Evolutionary conservation across 2,888 invertebrate genomes (phyloP).

Genomic region (Netelia virgata): DNA sequence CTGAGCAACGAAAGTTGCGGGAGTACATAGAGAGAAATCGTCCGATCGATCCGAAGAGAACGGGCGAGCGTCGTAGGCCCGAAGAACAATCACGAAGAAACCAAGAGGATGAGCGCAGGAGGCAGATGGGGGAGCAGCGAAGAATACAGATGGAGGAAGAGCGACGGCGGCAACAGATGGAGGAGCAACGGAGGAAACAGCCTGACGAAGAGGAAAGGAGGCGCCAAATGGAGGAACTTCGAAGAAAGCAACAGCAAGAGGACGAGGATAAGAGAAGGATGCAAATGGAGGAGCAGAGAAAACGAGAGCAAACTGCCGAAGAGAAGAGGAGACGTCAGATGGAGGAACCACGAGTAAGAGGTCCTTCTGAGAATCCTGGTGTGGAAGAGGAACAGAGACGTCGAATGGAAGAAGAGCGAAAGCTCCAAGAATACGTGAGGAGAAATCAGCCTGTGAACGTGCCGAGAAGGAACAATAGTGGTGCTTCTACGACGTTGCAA

Average conservation of each 20-base stretch:
- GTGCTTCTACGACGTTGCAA: slow-evolving; percentile 30
- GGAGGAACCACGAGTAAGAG: slow-evolving; percentile 45
- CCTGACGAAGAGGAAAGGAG: slow-evolving; percentile 26
- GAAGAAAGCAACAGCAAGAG: slow-evolving; percentile 24
- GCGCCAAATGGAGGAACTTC: slow-evolving; percentile 28
- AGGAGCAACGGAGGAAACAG: slow-evolving; percentile 47
- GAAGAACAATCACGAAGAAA: slow-evolving; percentile 35
- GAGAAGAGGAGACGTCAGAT: slow-evolving; percentile 52
- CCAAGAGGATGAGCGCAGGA: slow-evolving; percentile 37
- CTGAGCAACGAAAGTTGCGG: slow-evolving; percentile 59
- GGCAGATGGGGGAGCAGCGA: slow-evolving; percentile 33
- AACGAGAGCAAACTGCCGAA: slow-evolving; percentile 10
- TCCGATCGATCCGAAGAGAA: slow-evolving; percentile 69
- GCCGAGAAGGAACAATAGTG: slow-evolving; percentile 54
- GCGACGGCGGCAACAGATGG: slow-evolving; percentile 44
- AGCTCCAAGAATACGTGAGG: slow-evolving; percentile 76
- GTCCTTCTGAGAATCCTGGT: slow-evolving; percentile 39
- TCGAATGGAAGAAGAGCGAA: slow-evolving; percentile 71
- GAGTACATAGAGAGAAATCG: slow-evolving; percentile 75
- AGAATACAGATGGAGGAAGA: slow-evolving; percentile 29
- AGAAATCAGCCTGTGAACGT: slow-evolving; percentile 77
- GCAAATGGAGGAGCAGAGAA: slow-evolving; percentile 58
- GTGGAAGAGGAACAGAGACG: slow-evolving; percentile 63
- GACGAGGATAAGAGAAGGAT: slow-evolving; percentile 30
- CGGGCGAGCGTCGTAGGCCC: slow-evolving; percentile 16